A percentile compares a stretch with the other conserved stretches of the same genome.
Evolutionary conservation across 2,113 vertebrate genomes (phyloP).

Genomic region (Chaetorhynchus papuensis): DNA sequence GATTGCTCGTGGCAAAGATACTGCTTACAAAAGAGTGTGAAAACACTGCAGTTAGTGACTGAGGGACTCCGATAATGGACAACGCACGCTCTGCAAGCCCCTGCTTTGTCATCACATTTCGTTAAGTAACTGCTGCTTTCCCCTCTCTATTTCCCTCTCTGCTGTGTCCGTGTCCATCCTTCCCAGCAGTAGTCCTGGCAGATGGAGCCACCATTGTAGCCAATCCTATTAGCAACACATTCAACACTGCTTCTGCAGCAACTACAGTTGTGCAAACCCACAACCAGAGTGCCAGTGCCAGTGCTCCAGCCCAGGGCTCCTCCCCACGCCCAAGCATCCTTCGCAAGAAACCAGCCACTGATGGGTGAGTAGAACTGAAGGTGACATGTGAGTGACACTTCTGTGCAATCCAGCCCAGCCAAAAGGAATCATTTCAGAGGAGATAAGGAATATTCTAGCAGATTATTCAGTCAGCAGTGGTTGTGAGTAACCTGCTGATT

Average conservation of each 20-base stretch:
- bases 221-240: slow-evolving; percentile 89
- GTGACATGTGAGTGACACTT: background rate
- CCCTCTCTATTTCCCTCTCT: background rate
- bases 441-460: background rate
- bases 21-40: background rate
- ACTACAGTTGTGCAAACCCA: slow-evolving; percentile 94
- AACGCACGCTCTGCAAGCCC: background rate
- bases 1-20: background rate
- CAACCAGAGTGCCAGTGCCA: slow-evolving; percentile 82
- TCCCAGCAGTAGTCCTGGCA: slow-evolving; percentile 83
- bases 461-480: background rate
- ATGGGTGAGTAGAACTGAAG: slow-evolving; percentile 79
- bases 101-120: background rate
- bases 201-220: slow-evolving; percentile 91
- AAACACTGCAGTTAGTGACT: background rate
- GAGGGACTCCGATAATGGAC: background rate
- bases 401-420: background rate
- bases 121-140: background rate
- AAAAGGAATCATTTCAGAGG: background rate
- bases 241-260: slow-evolving; percentile 83
- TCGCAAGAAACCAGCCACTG: slow-evolving; percentile 91
- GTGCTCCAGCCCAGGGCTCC: slow-evolving; percentile 84
- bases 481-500: background rate
- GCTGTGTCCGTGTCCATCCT: background rate
- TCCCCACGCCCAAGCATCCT: slow-evolving; percentile 97